A percentile compares a stretch with the other conserved stretches of the same genome.
phyloP scores from a whole-genome alignment of 2,797 vertebrate species.

The Aeoliscus strigatus region DNA sequence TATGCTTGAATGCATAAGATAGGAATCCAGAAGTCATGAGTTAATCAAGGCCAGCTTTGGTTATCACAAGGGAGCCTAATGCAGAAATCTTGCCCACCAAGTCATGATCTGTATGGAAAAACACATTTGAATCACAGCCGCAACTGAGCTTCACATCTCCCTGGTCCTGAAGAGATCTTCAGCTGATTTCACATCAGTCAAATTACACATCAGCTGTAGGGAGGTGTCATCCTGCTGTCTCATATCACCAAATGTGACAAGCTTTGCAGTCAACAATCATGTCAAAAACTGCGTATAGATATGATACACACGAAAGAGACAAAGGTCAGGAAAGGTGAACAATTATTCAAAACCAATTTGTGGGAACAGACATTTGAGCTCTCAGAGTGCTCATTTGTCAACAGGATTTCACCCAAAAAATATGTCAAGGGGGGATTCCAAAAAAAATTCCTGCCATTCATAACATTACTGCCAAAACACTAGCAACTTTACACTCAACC shows the following conservation, averaged over 20 bases:
- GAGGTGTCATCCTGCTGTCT: constrained; percentile 24
- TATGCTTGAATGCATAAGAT: not conserved
- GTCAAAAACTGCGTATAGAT: constrained; percentile 9
- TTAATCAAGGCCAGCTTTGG: constrained; percentile 43
- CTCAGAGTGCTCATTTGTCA: too few relatives aligned
- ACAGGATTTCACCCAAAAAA: too few relatives aligned
- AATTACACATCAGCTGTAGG: constrained; percentile 46
- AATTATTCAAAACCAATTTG: too few relatives aligned
- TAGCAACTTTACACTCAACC: too few relatives aligned
- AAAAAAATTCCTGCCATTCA: too few relatives aligned
- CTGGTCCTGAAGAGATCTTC: constrained; percentile 29
- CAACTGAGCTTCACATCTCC: constrained; percentile 18
- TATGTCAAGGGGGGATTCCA: too few relatives aligned
- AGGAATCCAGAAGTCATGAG: constrained; percentile 28
- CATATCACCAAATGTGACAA: constrained; percentile 21
- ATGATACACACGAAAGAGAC: constrained; percentile 2
- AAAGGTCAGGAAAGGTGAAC: not conserved
- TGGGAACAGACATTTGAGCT: too few relatives aligned
- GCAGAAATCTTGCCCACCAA: constrained; percentile 30
- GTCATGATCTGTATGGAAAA: constrained; percentile 21
- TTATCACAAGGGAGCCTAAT: constrained; percentile 38
- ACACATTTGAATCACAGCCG: constrained; percentile 8
- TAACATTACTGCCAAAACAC: too few relatives aligned
- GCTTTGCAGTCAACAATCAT: constrained; percentile 25
- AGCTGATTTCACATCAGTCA: constrained; percentile 32